Evolutionary conservation across 2,113 vertebrate species (phyloP).

Genomic region (Phrynosoma platyrhinos): DNA sequence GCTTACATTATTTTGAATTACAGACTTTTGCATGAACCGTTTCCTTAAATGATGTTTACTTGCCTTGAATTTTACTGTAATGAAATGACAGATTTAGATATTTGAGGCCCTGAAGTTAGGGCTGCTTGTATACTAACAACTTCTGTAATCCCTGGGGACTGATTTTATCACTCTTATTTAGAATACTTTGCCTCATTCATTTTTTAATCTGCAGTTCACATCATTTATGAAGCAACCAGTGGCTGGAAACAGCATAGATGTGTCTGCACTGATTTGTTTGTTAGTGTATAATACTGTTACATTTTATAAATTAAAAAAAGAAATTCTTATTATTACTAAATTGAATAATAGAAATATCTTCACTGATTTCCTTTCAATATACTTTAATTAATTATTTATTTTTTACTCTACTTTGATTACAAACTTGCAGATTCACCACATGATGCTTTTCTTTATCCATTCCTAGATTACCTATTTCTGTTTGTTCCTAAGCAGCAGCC

Average conservation of each 20-base stretch:
- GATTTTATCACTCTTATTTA: not conserved
- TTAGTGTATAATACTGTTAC: not conserved
- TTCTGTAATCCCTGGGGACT: not conserved
- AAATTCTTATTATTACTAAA: not conserved
- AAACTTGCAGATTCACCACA: too few relatives aligned
- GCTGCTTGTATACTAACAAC: not conserved
- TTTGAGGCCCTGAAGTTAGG: not conserved
- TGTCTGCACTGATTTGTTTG: not conserved
- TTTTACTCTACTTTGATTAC: too few relatives aligned
- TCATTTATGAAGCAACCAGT: not conserved
- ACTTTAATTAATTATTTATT: not conserved
- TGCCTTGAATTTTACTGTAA: not conserved
- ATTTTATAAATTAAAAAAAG: not conserved
- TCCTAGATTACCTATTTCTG: too few relatives aligned
- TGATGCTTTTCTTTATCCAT: too few relatives aligned
- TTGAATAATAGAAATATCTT: not conserved
- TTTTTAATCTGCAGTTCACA: not conserved
- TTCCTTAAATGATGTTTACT: not conserved
- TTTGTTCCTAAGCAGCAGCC: too few relatives aligned
- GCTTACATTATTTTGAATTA: not conserved
- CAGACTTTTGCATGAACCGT: not conserved
- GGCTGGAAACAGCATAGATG: not conserved
- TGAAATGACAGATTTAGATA: not conserved
- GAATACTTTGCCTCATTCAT: not conserved
- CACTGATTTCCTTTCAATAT: not conserved